Evolutionary conservation across 1,140 invertebrate genomes (phyloP).

Genomic region (Orchesella cincta): DNA sequence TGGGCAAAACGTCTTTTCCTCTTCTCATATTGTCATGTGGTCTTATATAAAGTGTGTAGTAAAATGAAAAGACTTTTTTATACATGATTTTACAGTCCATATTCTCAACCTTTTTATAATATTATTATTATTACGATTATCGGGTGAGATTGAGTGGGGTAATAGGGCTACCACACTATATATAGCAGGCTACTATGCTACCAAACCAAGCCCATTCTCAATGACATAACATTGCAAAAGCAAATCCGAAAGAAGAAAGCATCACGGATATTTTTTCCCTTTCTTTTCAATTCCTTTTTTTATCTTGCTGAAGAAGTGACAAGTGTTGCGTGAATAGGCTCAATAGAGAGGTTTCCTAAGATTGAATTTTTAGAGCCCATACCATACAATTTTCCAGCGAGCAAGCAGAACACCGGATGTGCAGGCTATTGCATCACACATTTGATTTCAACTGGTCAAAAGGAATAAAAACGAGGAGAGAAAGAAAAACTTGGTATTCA

Average conservation of each 20-base stretch:
- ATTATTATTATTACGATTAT: constrained; percentile 19
- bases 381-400: background rate
- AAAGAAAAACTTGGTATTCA: too few relatives aligned
- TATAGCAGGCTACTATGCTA: background rate
- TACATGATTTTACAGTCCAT: background rate
- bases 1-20: too few relatives aligned
- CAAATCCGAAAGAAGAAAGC: background rate
- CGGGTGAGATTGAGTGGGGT: background rate
- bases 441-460: background rate
- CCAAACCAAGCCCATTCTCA: background rate
- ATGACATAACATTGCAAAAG: background rate
- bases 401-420: background rate
- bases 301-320: background rate
- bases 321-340: constrained; percentile 10
- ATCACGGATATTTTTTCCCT: background rate
- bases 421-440: background rate
- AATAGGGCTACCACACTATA: background rate
- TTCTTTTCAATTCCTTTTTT: constrained; percentile 9
- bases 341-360: constrained; percentile 18
- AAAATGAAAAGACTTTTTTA: constrained; percentile 2
- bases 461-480: background rate
- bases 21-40: background rate
- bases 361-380: constrained; percentile 11
- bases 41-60: background rate
- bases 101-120: background rate